Evolutionary conservation across 92 coral and sea anemone genomes (phyloP).

Genomic region (Paramuricea clavata): DNA sequence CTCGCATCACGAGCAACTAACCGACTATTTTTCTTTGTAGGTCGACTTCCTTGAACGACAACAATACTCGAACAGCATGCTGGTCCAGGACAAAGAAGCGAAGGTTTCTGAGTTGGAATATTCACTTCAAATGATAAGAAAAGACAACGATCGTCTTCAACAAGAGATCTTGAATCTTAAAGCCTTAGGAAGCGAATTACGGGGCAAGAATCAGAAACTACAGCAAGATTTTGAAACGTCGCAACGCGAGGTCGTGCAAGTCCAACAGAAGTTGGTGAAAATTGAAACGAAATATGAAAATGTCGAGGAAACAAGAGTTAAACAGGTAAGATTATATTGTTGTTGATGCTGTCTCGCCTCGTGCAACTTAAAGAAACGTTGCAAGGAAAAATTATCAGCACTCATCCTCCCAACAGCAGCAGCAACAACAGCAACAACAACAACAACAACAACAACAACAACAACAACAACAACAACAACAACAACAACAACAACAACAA

Average conservation of each 20-base stretch:
- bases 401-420: too few relatives aligned
- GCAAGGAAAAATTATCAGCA: too few relatives aligned
- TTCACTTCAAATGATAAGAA: conserved; percentile 65
- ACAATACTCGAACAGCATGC: conserved; percentile 68
- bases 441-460: too few relatives aligned
- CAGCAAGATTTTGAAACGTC: conserved; percentile 60
- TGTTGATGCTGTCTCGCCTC: too few relatives aligned
- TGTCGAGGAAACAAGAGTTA: conserved; percentile 69
- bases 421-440: too few relatives aligned
- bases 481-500: too few relatives aligned
- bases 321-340: conserved; percentile 45
- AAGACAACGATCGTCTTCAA: conserved; percentile 70
- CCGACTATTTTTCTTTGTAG: conserved; percentile 65
- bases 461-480: too few relatives aligned
- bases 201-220: conserved; percentile 63
- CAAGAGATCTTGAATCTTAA: conserved; percentile 73
- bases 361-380: too few relatives aligned
- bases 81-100: conserved; percentile 68
- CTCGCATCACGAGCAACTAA: conserved; percentile 68
- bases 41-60: conserved; percentile 70
- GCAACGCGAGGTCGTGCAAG: conserved; percentile 60
- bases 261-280: conserved; percentile 65
- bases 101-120: conserved; percentile 67
- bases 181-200: conserved; percentile 52
- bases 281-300: conserved; percentile 72